Evolutionary conservation across 2,888 invertebrate species (phyloP), one percentile per base, ranked within the genome.

Genomic region (Heliconius sara): DNA sequence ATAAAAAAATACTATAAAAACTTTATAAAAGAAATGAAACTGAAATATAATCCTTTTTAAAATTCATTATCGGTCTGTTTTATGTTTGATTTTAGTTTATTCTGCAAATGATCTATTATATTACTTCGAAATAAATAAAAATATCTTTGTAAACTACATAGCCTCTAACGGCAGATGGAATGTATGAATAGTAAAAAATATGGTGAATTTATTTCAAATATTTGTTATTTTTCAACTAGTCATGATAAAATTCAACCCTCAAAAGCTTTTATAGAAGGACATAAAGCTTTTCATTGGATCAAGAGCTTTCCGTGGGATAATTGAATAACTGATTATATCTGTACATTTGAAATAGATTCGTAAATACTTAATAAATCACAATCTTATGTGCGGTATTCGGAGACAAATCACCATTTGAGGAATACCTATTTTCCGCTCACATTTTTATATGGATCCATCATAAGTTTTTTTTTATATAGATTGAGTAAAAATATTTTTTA

Each of bases 271-370:
- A 25, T 0, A 70, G 25, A 70, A 25, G 25, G 43, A 43, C 13
- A 68, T 68, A 47, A 70, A 70, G 70, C 7, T 25, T 70, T 70
- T 43, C 43, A 70, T 47, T 16, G 25, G 25, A 70, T 43, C 16
- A 43, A 70, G 16, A 70, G 13, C 43, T 43, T 70, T 70, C 13
- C n/a, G 25, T 70, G 70, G 43, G 25, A 43, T 70, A 70, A 70
- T 70, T 70, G 43, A 47, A 47, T 70, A 47, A 70, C 39, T 39
- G 10, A n/a, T 68, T n/a, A 25, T 68, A 68, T 68, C 13, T 43
- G 7, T 13, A 68, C 25, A 25, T 70, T 70, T 70, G 25, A 47
- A 70, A 47, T 16, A 70, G 25, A 70, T 19, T 39, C 7, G 25
- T 16, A 43, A 43, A 47, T 43, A 43, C 43, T 43, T 43, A 25